Evolutionary conservation across 1,140 invertebrate genomes (phyloP).

Genomic region (Pachypeltis micranthus): DNA sequence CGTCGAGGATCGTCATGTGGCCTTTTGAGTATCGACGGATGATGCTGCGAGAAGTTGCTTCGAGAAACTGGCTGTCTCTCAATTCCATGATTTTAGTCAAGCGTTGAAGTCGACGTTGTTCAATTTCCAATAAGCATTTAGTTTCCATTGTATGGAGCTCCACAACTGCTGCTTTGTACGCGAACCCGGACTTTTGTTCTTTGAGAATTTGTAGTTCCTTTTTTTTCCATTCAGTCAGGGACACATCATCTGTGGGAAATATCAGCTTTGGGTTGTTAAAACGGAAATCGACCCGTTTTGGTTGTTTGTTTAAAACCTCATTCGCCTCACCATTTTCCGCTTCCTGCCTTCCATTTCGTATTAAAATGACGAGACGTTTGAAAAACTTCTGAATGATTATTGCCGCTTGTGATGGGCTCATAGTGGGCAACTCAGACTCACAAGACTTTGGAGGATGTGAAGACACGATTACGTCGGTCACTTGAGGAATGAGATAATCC

Average conservation of each 20-base stretch:
- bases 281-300: background rate
- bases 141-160: background rate
- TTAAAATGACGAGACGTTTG: background rate
- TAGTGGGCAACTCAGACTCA: background rate
- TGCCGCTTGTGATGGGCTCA: conserved; percentile 1
- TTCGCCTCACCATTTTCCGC: background rate
- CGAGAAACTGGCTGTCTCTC: background rate
- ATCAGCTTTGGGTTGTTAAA: background rate
- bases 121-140: background rate
- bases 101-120: background rate
- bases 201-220: background rate
- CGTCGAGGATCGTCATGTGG: conserved; percentile 5
- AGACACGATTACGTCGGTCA: background rate
- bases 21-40: conserved; percentile 1
- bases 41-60: background rate
- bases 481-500: background rate
- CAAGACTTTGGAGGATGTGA: background rate
- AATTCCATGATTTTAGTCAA: background rate
- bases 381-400: background rate
- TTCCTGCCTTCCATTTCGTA: background rate
- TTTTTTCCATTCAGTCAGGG: background rate
- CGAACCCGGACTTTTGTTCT: background rate
- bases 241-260: background rate
- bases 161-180: background rate
- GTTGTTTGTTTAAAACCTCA: background rate